Base-by-base conservation (phyloP, 1,140 invertebrate species). In the Arion vulgaris region DNA sequence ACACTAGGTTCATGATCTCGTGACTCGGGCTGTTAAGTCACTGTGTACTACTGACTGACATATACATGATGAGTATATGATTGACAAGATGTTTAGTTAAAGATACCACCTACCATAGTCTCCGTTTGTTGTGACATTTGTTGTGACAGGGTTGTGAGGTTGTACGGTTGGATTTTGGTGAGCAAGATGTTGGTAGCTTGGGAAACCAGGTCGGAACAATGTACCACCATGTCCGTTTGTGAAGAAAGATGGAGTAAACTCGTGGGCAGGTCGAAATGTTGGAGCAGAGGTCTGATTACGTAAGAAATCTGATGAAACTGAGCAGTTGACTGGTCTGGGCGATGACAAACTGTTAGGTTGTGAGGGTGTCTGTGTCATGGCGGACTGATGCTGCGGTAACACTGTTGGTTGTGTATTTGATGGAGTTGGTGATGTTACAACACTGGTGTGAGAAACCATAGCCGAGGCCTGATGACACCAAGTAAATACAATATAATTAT, bases 161-260 rank as follows among this genome's bases (percentile, higher is more conserved):
- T 88, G 34, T 0, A 89, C 88, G 19, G 90, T 79, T 0, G 88
- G 88, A 73, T 90, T 89, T 79, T 92, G 89, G 80, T 91, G 89
- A 9, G 91, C 89, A 0, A 89, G 91, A 85, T 90, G 90, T 80
- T 89, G 89, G 81, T 91, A 91, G 49, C 84, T 83, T 23, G 90
- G 74, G 39, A 85, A 85, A 9, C 84, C 84, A 5, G 87, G 87
- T 78, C 91, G 89, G 41, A 89, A 90, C 28, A 90, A 89, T 71
- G 89, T 86, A 2, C n/a, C 28, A 23, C 91, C 91, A 74, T 91
- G 90, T 28, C 90, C 90, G 82, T 91, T 92, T 41, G 91, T 83
- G 81, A 92, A 91, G 83, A 91, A 92, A 45, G 90, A 86, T 66
- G 89, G 84, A 28, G 88, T 89, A 77, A 91, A 89, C 49, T 91